Evolutionary conservation across 2,797 vertebrate species (phyloP).

Genomic region (Crax fasciolata): DNA sequence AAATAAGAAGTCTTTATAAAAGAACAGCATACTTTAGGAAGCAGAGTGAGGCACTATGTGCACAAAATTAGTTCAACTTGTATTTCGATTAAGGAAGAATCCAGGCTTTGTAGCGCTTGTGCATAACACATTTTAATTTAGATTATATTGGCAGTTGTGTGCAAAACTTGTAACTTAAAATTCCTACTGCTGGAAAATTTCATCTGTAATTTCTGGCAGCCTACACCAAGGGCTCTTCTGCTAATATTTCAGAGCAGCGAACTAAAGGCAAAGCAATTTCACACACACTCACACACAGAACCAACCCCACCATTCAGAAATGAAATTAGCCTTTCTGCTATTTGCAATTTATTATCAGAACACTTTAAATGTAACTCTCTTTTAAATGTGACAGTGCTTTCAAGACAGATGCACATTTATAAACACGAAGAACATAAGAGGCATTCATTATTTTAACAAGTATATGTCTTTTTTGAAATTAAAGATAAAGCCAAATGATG

Average conservation of each 20-base stretch:
- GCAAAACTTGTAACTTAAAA: conserved; percentile 26
- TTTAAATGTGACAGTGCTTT: not conserved
- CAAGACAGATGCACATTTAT: not conserved
- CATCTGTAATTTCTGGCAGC: conserved; percentile 38
- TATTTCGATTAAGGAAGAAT: conserved; percentile 11
- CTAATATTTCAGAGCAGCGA: conserved; percentile 42
- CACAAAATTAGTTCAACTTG: conserved; percentile 38
- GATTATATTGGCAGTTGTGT: not conserved
- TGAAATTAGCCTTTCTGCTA: not conserved
- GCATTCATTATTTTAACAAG: not conserved
- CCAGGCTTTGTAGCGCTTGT: not conserved
- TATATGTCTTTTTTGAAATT: not conserved
- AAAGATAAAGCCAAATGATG: not conserved
- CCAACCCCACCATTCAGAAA: conserved; percentile 7
- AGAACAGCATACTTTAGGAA: conserved; percentile 30
- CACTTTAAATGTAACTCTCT: not conserved
- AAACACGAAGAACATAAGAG: not conserved
- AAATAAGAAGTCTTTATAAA: conserved; percentile 43
- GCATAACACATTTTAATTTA: conserved; percentile 23
- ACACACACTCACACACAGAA: conserved; percentile 10
- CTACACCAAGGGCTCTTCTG: not conserved
- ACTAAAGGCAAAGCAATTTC: conserved; percentile 45
- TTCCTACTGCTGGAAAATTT: conserved; percentile 7
- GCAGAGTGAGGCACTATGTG: not conserved
- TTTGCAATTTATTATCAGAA: not conserved